Conservation (phyloP, 2,888 invertebrate genomes). For the Mayetiola destructor region DNA sequence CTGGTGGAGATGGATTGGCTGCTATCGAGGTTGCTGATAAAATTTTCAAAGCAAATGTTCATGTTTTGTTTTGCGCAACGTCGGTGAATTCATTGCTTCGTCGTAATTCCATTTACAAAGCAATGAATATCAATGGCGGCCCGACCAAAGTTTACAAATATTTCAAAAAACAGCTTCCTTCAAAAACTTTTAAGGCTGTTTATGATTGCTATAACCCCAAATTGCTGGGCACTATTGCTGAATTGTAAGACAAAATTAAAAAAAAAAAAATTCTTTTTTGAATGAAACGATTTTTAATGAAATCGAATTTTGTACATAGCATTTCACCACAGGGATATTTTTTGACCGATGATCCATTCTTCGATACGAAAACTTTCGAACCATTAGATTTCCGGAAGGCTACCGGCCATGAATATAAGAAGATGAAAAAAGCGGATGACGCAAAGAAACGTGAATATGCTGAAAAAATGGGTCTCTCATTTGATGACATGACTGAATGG, state of each 20-base stretch:
- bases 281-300: too few relatives aligned
- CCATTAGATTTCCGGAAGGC: background rate
- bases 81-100: background rate
- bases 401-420: background rate
- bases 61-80: background rate
- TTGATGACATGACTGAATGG: too few relatives aligned
- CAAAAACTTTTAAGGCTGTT: background rate
- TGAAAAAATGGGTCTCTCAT: too few relatives aligned
- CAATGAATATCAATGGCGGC: background rate
- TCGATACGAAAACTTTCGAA: background rate
- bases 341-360: background rate
- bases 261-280: background rate
- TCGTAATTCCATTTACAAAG: background rate
- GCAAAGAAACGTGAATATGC: too few relatives aligned
- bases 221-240: background rate
- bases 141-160: constrained; percentile 1
- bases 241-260: background rate
- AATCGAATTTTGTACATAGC: too few relatives aligned
- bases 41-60: background rate
- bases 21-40: background rate
- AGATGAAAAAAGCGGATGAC: too few relatives aligned
- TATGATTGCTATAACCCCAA: background rate
- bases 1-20: constrained; percentile 5
- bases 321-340: background rate
- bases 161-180: background rate